These are phyloP conservation scores for Blera fallax DNA, from an alignment of 2,888 invertebrate species.

Conservation along the genomic window DNA sequence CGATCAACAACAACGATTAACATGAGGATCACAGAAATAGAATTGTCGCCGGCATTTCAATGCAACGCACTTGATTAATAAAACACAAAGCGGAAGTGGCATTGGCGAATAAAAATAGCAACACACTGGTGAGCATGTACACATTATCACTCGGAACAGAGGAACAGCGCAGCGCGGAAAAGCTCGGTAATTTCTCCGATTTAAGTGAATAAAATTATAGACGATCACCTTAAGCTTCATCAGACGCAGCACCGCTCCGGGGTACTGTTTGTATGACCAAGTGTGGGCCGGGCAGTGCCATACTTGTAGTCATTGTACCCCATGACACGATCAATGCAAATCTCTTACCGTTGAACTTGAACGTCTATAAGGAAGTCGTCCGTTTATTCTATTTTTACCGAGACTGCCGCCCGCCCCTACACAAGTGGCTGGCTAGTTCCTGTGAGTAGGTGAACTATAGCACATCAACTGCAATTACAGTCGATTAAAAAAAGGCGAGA, in stretches of 20 bases:
- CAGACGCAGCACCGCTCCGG: slow-evolving; percentile 27
- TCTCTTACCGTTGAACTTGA: slow-evolving; percentile 62
- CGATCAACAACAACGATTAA: slow-evolving; percentile 36
- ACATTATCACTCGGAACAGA: slow-evolving; percentile 18
- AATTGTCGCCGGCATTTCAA: slow-evolving; percentile 61
- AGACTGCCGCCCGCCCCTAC: slow-evolving; percentile 48
- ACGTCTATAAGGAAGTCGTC: slow-evolving; percentile 63
- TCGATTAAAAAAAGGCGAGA: slow-evolving; percentile 50
- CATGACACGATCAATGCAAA: slow-evolving; percentile 56
- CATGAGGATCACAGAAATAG: slow-evolving; percentile 53
- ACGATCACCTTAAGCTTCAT: slow-evolving; percentile 52
- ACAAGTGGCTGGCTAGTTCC: slow-evolving; percentile 19
- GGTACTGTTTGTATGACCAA: slow-evolving; percentile 6
- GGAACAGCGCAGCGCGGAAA: slow-evolving; percentile 44
- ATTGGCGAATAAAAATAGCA: slow-evolving; percentile 62
- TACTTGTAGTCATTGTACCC: slow-evolving; percentile 58
- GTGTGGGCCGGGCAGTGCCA: slow-evolving; percentile 21
- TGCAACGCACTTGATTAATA: slow-evolving; percentile 69
- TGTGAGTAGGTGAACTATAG: slow-evolving; percentile 15
- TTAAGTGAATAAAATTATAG: slow-evolving; percentile 47
- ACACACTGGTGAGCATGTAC: not conserved
- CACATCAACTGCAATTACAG: slow-evolving; percentile 30
- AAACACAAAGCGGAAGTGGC: slow-evolving; percentile 58
- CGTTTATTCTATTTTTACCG: not conserved
- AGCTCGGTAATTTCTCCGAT: slow-evolving; percentile 62